phyloP scores from a whole-genome alignment of 2,797 vertebrate species.

The Cyclura pinguis region DNA sequence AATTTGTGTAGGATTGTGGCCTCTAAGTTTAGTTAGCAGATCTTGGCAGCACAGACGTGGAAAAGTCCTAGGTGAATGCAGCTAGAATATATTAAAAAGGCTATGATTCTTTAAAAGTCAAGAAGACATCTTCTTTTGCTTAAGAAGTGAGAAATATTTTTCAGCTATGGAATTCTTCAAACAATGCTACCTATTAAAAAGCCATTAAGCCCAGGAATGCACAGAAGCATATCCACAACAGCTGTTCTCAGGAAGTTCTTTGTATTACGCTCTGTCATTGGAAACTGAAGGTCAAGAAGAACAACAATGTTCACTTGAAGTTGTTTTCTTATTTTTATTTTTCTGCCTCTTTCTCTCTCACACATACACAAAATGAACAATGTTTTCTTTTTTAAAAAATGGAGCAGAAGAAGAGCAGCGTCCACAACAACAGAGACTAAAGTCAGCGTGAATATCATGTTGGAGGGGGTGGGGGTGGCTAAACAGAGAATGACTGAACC shows the following conservation, averaged over 20 bases:
- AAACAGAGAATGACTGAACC: conserved; percentile 31
- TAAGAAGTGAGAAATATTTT: conserved; percentile 21
- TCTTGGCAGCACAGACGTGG: background rate
- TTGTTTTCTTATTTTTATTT: background rate
- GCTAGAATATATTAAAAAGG: conserved; percentile 12
- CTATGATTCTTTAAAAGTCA: conserved; percentile 16
- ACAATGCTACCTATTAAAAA: conserved; percentile 35
- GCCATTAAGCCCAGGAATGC: conserved; percentile 7
- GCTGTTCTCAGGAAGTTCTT: conserved; percentile 49
- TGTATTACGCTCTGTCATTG: conserved; percentile 27
- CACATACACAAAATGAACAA: background rate
- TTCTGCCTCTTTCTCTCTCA: too few relatives aligned
- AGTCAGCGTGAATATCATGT: conserved; percentile 22
- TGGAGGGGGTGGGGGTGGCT: background rate
- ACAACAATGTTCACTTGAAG: conserved; percentile 9
- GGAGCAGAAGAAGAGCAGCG: conserved; percentile 11
- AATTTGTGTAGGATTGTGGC: background rate
- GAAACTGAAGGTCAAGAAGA: conserved; percentile 58
- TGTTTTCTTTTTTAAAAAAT: conserved; percentile 40
- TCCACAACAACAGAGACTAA: conserved; percentile 7
- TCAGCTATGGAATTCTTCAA: conserved; percentile 14
- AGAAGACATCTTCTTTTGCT: conserved; percentile 5
- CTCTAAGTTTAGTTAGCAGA: background rate
- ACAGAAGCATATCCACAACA: background rate
- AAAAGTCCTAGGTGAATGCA: background rate